phyloP scores from a whole-genome alignment of 1,140 invertebrate species.

The Apis laboriosa region DNA sequence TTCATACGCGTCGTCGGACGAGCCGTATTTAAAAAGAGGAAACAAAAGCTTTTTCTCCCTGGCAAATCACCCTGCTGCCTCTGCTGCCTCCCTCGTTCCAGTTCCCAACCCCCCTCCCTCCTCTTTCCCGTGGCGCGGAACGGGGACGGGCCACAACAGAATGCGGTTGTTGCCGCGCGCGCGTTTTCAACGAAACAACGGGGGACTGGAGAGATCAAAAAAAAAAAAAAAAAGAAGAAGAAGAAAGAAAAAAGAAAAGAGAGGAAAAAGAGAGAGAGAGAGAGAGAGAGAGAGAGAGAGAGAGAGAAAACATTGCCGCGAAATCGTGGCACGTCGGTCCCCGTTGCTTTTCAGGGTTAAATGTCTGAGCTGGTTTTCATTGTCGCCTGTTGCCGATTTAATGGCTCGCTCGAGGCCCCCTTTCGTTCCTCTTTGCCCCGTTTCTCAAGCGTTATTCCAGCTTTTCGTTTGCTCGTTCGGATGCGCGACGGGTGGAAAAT shows the following conservation, averaged over 20 bases:
- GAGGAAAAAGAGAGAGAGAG: no score
- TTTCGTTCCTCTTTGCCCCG: background rate
- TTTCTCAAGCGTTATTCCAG: background rate
- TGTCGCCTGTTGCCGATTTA: conserved; percentile 49
- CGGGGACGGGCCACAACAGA: conserved; percentile 37
- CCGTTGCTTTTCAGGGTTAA: conserved; percentile 52
- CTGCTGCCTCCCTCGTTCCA: background rate
- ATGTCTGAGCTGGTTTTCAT: conserved; percentile 35
- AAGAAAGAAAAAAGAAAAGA: no score
- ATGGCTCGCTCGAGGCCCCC: conserved; percentile 17
- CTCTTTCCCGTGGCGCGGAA: background rate
- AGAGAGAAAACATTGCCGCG: conserved; percentile 1
- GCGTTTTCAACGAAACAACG: conserved; percentile 46
- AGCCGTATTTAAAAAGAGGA: conserved; percentile 66
- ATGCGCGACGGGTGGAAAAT: no score
- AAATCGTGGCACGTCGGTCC: conserved; percentile 21
- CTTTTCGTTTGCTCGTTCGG: background rate
- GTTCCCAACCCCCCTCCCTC: conserved; percentile 15
- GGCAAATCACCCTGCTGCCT: conserved; percentile 23
- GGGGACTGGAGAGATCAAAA: conserved; percentile 46
- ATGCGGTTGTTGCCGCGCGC: conserved; percentile 32
- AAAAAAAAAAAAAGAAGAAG: no score
- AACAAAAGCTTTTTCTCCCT: conserved; percentile 60
- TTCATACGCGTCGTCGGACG: conserved; percentile 68
- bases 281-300: no score